These are phyloP conservation scores for Diorhabda sublineata DNA, from an alignment of 1,140 invertebrate genomes.

Conservation along the genomic window DNA sequence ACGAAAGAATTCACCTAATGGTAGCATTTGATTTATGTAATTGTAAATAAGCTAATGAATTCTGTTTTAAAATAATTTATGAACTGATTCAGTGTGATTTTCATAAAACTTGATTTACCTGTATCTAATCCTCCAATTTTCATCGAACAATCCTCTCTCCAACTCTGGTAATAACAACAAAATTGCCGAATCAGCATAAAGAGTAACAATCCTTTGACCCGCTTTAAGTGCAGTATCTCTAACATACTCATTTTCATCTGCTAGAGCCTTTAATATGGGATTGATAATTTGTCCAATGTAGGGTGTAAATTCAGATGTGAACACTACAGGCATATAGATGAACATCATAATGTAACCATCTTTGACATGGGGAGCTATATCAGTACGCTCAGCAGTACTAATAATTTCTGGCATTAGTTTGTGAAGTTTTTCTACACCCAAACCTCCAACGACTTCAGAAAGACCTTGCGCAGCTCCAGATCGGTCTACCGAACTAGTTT, in stretches of 20 bases:
- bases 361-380: constrained; percentile 95
- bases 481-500: constrained; percentile 90
- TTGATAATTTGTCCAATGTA: constrained; percentile 98
- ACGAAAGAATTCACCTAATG: too few relatives aligned
- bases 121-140: constrained; percentile 98
- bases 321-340: constrained; percentile 97
- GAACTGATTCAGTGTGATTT: too few relatives aligned
- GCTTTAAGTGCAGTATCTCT: constrained; percentile 94
- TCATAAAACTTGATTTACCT: constrained; percentile 42
- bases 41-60: too few relatives aligned
- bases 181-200: constrained; percentile 95
- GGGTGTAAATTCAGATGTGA: constrained; percentile 90
- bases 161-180: constrained; percentile 89
- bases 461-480: constrained; percentile 98
- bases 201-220: constrained; percentile 93
- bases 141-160: constrained; percentile 90
- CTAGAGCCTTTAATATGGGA: constrained; percentile 94
- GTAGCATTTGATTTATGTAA: too few relatives aligned
- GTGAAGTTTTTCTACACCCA: constrained; percentile 92
- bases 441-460: constrained; percentile 89
- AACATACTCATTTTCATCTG: constrained; percentile 99
- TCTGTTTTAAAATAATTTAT: too few relatives aligned
- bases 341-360: constrained; percentile 99
- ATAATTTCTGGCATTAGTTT: constrained; percentile 99
- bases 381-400: constrained; percentile 85